These are phyloP conservation scores for Theonella swinhoei DNA, from an alignment of 37 sponge, comb jelly and placozoan genomes.

Conservation along the genomic window DNA sequence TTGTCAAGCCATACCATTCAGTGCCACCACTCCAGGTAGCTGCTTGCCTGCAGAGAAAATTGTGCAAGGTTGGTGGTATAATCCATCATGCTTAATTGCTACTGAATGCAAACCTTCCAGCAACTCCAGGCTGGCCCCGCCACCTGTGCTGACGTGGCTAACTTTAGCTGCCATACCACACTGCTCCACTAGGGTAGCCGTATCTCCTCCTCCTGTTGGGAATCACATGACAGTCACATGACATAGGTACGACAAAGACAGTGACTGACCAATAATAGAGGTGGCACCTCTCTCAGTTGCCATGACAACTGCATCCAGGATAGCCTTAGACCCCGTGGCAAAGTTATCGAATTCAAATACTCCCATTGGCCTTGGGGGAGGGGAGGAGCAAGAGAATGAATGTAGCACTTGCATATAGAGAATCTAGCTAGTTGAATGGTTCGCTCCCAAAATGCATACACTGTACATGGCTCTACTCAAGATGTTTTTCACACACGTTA, in stretches of 20 bases:
- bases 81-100: neutral
- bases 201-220: conserved; percentile 93
- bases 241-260: neutral
- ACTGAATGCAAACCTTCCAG: conserved; percentile 91
- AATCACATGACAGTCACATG: neutral
- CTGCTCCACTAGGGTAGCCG: conserved; percentile 92
- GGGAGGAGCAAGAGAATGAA: neutral
- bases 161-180: conserved; percentile 90
- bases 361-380: conserved; percentile 80
- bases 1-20: conserved; percentile 52
- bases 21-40: conserved; percentile 87
- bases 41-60: conserved; percentile 62
- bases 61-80: neutral
- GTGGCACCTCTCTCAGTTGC: conserved; percentile 90
- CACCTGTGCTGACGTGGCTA: conserved; percentile 99
- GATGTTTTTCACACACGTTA: neutral
- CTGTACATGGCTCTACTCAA: too few relatives aligned
- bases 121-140: conserved; percentile 99
- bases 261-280: conserved; percentile 81
- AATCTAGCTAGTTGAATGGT: too few relatives aligned
- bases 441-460: too few relatives aligned
- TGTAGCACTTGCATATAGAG: neutral
- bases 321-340: conserved; percentile 78
- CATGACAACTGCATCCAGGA: conserved; percentile 86
- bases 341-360: conserved; percentile 98